Conservation (phyloP, 2,113 vertebrate genomes). For the Corythornis vintsioides region DNA sequence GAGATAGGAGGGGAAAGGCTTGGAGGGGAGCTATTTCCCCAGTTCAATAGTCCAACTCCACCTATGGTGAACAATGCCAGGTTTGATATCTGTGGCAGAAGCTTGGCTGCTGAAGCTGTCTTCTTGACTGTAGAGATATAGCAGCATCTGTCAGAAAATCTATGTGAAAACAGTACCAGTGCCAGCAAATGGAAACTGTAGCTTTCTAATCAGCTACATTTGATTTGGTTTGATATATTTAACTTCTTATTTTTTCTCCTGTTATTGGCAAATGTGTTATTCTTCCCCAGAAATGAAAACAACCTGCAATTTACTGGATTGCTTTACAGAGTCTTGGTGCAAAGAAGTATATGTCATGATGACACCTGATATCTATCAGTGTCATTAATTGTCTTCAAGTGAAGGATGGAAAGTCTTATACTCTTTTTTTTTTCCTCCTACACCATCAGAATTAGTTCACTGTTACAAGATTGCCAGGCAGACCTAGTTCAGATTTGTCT, state of each 20-base stretch:
- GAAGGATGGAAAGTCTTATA: background rate
- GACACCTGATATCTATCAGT: slow-evolving; percentile 31
- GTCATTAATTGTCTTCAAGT: background rate
- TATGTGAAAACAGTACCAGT: background rate
- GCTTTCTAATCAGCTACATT: slow-evolving; percentile 53
- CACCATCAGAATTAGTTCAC: background rate
- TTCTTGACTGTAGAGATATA: background rate
- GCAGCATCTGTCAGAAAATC: slow-evolving; percentile 29
- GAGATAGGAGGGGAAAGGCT: background rate
- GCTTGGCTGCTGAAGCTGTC: background rate
- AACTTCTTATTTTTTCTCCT: slow-evolving; percentile 10
- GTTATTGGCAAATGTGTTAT: background rate
- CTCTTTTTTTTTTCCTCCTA: background rate
- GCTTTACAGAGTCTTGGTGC: slow-evolving; percentile 9
- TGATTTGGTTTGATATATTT: slow-evolving; percentile 58
- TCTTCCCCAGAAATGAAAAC: slow-evolving; percentile 36
- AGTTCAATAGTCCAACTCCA: background rate
- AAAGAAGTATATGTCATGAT: background rate
- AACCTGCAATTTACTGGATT: background rate
- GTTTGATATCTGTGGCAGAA: background rate
- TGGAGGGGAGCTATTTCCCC: background rate
- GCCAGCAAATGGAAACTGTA: slow-evolving; percentile 14
- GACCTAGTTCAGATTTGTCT: background rate
- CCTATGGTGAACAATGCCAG: background rate
- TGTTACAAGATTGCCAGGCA: background rate